Evolutionary conservation across 2,113 vertebrate species (phyloP).

Genomic region (Cervus canadensis): DNA sequence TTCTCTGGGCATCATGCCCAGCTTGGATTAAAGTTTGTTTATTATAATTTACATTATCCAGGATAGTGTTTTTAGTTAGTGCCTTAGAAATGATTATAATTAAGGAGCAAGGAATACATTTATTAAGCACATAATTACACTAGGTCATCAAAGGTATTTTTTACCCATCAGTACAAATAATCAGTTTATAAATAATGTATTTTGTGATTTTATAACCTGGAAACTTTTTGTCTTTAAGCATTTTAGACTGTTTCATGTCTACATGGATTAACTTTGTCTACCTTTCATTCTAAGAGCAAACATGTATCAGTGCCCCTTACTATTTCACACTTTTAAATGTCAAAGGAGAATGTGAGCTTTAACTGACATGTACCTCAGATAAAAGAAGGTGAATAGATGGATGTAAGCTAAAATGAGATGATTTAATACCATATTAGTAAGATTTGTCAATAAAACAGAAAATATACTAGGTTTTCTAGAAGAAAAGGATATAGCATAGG

Average conservation of each 20-base stretch:
- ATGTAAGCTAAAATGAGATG: background rate
- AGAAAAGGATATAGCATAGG: background rate
- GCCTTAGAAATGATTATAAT: constrained; percentile 49
- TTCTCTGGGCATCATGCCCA: constrained; percentile 62
- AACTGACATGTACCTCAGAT: background rate
- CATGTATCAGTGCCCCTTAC: background rate
- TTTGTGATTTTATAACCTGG: background rate
- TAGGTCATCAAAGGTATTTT: constrained; percentile 26
- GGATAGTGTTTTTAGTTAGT: constrained; percentile 39
- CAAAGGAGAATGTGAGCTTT: background rate
- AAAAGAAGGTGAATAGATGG: background rate
- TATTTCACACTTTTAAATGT: background rate
- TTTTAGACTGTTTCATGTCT: constrained; percentile 3
- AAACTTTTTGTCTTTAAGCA: constrained; percentile 4
- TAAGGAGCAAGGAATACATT: constrained; percentile 36
- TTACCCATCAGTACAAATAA: background rate
- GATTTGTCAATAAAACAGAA: background rate
- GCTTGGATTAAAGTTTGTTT: constrained; percentile 67
- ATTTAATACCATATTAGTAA: background rate
- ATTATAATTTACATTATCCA: constrained; percentile 51
- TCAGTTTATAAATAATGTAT: background rate
- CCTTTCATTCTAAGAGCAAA: background rate
- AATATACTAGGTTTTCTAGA: background rate
- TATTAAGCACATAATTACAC: constrained; percentile 7
- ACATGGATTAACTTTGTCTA: background rate